These are phyloP conservation scores for Myripristis jacobus DNA, from an alignment of 2,797 vertebrate genomes.

Conservation along the genomic window DNA sequence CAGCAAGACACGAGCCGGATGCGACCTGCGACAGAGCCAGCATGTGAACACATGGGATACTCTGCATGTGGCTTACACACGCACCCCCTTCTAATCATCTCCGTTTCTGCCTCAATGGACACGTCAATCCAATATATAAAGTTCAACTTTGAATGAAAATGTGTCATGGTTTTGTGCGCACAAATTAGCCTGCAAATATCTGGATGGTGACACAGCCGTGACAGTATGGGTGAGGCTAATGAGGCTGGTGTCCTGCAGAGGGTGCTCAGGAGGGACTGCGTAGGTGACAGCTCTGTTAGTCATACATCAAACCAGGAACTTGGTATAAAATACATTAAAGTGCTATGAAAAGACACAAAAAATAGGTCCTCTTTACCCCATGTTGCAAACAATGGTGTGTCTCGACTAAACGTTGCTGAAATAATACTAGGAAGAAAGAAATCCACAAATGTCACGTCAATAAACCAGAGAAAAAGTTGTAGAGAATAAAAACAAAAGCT, in stretches of 20 bases:
- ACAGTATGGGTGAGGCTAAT: conserved; percentile 48
- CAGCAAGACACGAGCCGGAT: neutral
- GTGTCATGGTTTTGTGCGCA: neutral
- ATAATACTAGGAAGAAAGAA: conserved; percentile 33
- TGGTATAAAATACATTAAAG: conserved; percentile 1
- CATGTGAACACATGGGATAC: neutral
- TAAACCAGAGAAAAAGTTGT: conserved; percentile 26
- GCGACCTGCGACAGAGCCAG: neutral
- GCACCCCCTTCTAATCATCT: neutral
- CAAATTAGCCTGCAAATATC: conserved; percentile 30
- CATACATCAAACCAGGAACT: conserved; percentile 47
- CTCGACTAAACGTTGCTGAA: no score
- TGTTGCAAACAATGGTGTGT: conserved; percentile 1
- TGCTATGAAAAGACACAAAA: conserved; percentile 11
- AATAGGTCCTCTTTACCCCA: conserved; percentile 1
- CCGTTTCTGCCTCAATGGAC: neutral
- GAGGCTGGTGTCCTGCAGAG: conserved; percentile 52
- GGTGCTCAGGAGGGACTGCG: conserved; percentile 7
- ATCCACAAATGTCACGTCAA: conserved; percentile 3
- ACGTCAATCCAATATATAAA: neutral
- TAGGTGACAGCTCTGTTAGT: conserved; percentile 54
- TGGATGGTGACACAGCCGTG: conserved; percentile 18
- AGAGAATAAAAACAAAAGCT: conserved; percentile 36
- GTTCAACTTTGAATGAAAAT: neutral
- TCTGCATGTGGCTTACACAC: neutral